These are phyloP conservation scores for Plagodis pulveraria DNA, from an alignment of 2,888 invertebrate species.

Conservation along the genomic window DNA sequence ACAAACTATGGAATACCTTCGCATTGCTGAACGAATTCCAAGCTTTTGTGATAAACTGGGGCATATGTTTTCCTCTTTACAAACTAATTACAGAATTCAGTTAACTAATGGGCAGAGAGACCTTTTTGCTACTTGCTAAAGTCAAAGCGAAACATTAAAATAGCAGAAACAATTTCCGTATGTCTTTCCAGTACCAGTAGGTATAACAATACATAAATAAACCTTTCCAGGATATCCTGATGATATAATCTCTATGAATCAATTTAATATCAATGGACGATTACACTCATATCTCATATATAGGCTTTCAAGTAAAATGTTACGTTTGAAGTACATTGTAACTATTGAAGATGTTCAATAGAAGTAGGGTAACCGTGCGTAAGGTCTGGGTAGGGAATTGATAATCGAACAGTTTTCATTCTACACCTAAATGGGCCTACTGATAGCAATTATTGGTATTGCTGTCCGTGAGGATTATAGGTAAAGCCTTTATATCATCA, in stretches of 20 bases:
- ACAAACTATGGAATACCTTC: too few species aligned
- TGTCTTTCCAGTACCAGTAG: not conserved
- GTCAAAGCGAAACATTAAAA: too few species aligned
- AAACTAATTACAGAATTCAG: too few species aligned
- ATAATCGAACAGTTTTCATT: not conserved
- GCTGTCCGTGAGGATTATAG: too few species aligned
- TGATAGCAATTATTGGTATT: too few species aligned
- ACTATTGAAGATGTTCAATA: slow-evolving; percentile 8
- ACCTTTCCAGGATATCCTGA: not conserved
- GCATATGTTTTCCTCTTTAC: too few species aligned
- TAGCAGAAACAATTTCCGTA: not conserved
- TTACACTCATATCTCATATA: slow-evolving; percentile 22
- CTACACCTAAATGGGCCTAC: too few species aligned
- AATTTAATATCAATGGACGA: slow-evolving; percentile 29
- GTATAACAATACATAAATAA: slow-evolving; percentile 10
- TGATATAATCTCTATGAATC: slow-evolving; percentile 14
- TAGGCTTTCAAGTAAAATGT: slow-evolving; percentile 28
- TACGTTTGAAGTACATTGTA: slow-evolving; percentile 27
- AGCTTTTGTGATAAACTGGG: too few species aligned
- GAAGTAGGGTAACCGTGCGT: slow-evolving; percentile 7
- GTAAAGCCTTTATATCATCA: too few species aligned
- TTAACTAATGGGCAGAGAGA: too few species aligned
- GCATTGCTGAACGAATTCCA: too few species aligned
- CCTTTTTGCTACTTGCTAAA: too few species aligned
- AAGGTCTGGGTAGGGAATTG: not conserved